Evolutionary conservation across 2,888 invertebrate genomes (phyloP), one percentile per base, ranked within the genome.

Genomic region (Epirrhoe alternata): DNA sequence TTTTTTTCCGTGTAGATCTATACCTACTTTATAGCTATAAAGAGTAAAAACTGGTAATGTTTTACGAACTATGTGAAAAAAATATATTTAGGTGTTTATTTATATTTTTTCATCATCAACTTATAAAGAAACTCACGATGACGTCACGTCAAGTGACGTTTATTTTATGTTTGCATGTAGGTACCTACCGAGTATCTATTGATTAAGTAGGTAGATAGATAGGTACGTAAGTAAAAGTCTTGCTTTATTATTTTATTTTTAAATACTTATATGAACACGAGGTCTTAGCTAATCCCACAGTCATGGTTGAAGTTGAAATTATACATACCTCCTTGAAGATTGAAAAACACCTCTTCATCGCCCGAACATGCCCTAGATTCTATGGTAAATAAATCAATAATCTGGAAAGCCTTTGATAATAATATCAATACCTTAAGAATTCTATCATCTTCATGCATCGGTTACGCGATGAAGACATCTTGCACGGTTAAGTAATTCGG

Each of bases 81-180:
- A n/a, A n/a, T n/a, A n/a, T n/a, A n/a, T n/a, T n/a, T n/a, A n/a
- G n/a, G n/a, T 35, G 35, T 35, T 10, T 38, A 4, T 38, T 38
- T 35, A 10, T 38, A 38, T 38, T 42, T 12, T 7, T 35, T 8
- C 7, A 35, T 10, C 35, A 35, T 10, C 10, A 42, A 38, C 7
- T 3, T 38, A 38, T 38, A 7, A 7, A 38, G 3, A 42, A 12
- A 12, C 38, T 42, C 12, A 42, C 65, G 69, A 70, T 79, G 78
- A 82, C 73, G 77, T 77, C 76, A 82, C 73, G 77, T 77, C 76
- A 79, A 59, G 72, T 78, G 80, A 80, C 77, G 79, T 76, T 57
- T 16, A 49, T 57, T 78, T 76, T n/a, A n/a, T n/a, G n/a, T n/a
- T 74, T 33, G 33, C 33, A 38, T 38, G 10, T 38, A 38, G 10